Evolutionary conservation across 2,888 invertebrate genomes (phyloP), one percentile per base, ranked within the genome.

Genomic region (Himalopsyche tibetana): DNA sequence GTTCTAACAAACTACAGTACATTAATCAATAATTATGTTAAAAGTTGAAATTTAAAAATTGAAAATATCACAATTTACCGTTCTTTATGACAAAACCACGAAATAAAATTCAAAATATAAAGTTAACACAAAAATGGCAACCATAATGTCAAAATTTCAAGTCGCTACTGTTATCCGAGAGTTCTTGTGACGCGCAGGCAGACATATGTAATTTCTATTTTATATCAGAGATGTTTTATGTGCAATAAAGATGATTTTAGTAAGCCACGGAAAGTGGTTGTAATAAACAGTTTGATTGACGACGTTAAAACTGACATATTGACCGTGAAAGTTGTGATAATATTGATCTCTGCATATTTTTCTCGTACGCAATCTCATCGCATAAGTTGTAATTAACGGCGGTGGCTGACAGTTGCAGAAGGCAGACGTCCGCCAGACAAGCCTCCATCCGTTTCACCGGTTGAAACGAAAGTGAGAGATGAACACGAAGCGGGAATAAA

Each of bases 361-460:
- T 63, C 63, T 63, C 63, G 63, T 63, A 63, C 63, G 63, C 63
- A 63, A 63, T 63, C 63, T 63, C 63, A 63, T 63, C 6, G 80
- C 17, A 40, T 40, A 56, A 84, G 55, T 40, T 19, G 55, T 80
- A 42, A 45, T 40, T 83, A 36, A 56, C 63, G 38, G 28, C 19
- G 56, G 15, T 4, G 55, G 19, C 63, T 63, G 63, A 63, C 63
- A 63, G 63, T 19, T 63, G 63, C 63, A 63, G 28, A 51, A 28
- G 85, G 85, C 85, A 85, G 85, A 85, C 85, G 85, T 56, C 45
- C 28, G 74, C 82, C 84, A 84, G 84, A 84, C 84, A 81, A 84
- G 84, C 81, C 63, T 63, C 63, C 28, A 63, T 63, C 63, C 56
- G 84, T 81, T 84, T 84, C 84, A 84, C 81, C 85, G 45, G 82